Conservation (phyloP, 2,797 vertebrate genomes). For the Saxicola maurus region DNA sequence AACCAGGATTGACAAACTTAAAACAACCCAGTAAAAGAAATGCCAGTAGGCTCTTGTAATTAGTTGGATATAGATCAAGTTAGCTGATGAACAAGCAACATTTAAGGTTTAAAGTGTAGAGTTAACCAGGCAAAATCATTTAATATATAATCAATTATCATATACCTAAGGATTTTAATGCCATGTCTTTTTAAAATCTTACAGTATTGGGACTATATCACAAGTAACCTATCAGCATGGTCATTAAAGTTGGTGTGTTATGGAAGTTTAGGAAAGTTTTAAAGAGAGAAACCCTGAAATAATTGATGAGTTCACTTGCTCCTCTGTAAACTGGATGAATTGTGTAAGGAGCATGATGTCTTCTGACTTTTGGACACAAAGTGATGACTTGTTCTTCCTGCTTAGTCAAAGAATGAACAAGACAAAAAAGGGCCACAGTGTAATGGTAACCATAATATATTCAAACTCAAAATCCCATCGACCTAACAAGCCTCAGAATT, state of each 20-base stretch:
- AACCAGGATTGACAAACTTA: neutral
- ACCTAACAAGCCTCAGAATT: neutral
- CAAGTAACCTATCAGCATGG: neutral
- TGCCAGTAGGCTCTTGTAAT: neutral
- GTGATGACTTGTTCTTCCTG: neutral
- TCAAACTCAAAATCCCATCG: neutral
- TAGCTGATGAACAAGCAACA: neutral
- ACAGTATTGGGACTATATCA: neutral
- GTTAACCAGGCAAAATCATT: neutral
- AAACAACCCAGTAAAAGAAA: neutral
- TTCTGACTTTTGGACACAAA: neutral
- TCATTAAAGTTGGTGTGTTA: neutral
- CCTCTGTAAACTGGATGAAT: neutral
- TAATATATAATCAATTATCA: neutral
- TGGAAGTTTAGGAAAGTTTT: neutral
- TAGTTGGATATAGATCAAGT: neutral
- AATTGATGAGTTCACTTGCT: neutral
- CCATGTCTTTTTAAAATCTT: neutral
- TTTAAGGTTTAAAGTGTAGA: neutral
- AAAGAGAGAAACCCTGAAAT: neutral
- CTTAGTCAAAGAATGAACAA: neutral
- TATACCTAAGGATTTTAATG: neutral
- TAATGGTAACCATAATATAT: neutral
- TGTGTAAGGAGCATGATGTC: neutral
- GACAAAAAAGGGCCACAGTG: neutral